A percentile compares a stretch with the other conserved stretches of the same genome.
Conservation (phyloP, 1,140 invertebrate species). For the Lithobius niger region DNA sequence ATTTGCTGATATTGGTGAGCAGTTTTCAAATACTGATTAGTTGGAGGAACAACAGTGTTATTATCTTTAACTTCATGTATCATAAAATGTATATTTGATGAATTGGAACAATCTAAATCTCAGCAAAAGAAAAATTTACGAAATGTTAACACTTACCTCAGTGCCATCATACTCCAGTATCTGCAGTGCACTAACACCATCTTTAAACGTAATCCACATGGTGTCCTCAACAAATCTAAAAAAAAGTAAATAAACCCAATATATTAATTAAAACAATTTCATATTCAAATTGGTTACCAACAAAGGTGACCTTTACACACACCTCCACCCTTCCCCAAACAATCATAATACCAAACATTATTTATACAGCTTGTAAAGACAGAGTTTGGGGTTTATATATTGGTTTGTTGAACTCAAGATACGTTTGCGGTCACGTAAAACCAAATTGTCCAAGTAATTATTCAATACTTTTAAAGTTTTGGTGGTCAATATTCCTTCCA, state of each 20-base stretch:
- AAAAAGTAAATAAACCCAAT: slow-evolving; percentile 2
- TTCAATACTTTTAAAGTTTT: no score
- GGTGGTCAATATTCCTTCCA: no score
- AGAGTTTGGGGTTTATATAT: no score
- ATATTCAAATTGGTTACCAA: slow-evolving; percentile 6
- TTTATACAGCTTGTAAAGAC: neutral
- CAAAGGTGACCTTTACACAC: no score
- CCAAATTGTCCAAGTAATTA: no score
- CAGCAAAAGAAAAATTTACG: neutral
- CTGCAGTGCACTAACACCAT: slow-evolving; percentile 65
- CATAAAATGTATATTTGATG: slow-evolving; percentile 19
- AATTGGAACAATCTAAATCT: neutral
- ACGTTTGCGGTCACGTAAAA: no score
- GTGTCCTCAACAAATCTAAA: slow-evolving; percentile 73
- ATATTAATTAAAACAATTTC: slow-evolving; percentile 7
- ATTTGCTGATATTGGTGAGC: no score
- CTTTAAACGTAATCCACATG: slow-evolving; percentile 78
- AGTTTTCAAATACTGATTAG: no score
- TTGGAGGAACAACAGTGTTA: no score
- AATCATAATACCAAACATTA: slow-evolving; percentile 1
- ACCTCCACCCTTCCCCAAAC: no score
- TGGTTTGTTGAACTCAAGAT: no score
- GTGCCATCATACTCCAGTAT: slow-evolving; percentile 37
- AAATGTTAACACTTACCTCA: slow-evolving; percentile 7
- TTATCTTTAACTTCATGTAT: no score